Conservation (phyloP, 92 coral and sea anemone species). For the Blastomussa wellsi region DNA sequence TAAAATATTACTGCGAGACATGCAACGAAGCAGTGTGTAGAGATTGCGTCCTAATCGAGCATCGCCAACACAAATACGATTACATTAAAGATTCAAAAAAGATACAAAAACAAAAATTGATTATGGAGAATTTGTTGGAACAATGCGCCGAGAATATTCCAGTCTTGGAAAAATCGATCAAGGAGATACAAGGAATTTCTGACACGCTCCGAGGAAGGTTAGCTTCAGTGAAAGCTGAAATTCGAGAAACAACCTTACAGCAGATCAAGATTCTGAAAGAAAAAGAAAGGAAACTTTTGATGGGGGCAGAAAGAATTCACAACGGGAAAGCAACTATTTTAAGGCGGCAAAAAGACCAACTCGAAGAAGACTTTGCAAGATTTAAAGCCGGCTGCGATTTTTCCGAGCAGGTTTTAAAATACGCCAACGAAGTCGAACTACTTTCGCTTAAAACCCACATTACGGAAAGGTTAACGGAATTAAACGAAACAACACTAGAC, state of each 20-base stretch:
- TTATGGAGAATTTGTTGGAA: constrained; percentile 62
- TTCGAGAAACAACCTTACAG: constrained; percentile 66
- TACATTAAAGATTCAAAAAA: constrained; percentile 84
- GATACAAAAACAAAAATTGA: constrained; percentile 68
- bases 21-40: constrained; percentile 91
- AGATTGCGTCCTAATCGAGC: constrained; percentile 88
- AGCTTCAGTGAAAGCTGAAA: constrained; percentile 75
- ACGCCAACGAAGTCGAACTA: constrained; percentile 87
- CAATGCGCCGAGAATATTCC: constrained; percentile 57
- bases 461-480: constrained; percentile 65
- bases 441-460: constrained; percentile 68
- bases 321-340: constrained; percentile 64
- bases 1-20: constrained; percentile 86
- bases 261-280: constrained; percentile 71
- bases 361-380: constrained; percentile 62
- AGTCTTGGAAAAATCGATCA: constrained; percentile 68
- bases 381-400: constrained; percentile 81
- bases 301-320: constrained; percentile 75
- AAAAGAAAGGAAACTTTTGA: constrained; percentile 75
- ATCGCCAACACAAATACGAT: constrained; percentile 88
- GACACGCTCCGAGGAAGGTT: constrained; percentile 79
- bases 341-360: constrained; percentile 58
- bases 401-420: constrained; percentile 82
- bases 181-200: constrained; percentile 64
- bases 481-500: constrained; percentile 58